Base-by-base conservation (phyloP, 1,140 invertebrate species). In the Brachionus calyciflorus region DNA sequence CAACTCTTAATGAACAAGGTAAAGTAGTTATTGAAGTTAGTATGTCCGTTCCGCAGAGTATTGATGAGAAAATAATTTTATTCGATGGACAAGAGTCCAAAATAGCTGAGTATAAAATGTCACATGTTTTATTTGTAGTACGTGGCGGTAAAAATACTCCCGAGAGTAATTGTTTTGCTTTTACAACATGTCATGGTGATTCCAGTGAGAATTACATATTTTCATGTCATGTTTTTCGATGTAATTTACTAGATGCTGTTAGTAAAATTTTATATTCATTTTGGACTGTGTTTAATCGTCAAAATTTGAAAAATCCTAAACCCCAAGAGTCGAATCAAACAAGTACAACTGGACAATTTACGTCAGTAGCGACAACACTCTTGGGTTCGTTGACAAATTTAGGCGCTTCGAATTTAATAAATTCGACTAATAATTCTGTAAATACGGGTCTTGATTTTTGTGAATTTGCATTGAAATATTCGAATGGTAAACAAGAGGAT, bases 201-300 rank as follows among this genome's bases (percentile, higher is more conserved):
- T 91, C 90, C 17, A 88, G 90, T 80, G 92, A 94, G 82, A 90
- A 90, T 7, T 90, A 91, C 41, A 91, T 97, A 55, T 96, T 96
- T 85, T 92, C 96, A 84, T 98, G 95, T 86, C 93, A 96, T 87
- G 92, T 96, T 28, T 99, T 98, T 86, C 89, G 93, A 78, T 98
- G 95, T 87, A 91, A 95, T 83, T 91, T 94, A 82, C 90, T 91
- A n/a, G 94, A 98, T 87, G 93, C 93, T n/a, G 94, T 98, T 6
- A 73, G 46, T 21, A 73, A 73, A 73, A 73, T 73, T 51, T 55
- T 73, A 19, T 73, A 49, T 28, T 55, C 46, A 1, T 73, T 73
- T 55, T 49, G 69, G 46, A 30, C 30, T 12, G 69, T 73, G 12
- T 73, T 73, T 33, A 73, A 73, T 14, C 46, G 51, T 0, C 69